Evolutionary conservation across 2,797 vertebrate species (phyloP), one percentile per base, ranked within the genome.

Genomic region (Vespertilio murinus): DNA sequence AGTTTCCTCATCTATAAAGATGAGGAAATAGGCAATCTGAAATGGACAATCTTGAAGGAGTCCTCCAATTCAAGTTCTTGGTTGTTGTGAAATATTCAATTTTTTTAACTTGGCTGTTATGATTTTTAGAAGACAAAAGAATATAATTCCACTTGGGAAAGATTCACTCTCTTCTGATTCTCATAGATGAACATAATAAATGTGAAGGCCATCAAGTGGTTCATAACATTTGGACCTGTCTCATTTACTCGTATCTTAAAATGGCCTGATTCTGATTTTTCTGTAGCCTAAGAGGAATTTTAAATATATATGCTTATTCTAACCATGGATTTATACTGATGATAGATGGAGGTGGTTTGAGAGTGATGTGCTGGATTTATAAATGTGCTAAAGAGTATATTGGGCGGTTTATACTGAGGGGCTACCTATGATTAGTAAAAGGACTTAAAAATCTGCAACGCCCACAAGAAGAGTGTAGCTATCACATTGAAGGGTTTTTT

Each of bases 211-310:
- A 64, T 25, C 4, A 47, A 77, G 22, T 25, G 40, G n/a, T 33
- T 54, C 33, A 8, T 90, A 23, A 70, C 2, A 25, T 45, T 67
- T 75, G n/a, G 30, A 47, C 22, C 17, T 67, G 5, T 79, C 20
- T 94, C 73, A 42, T 54, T 91, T 69, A 73, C 16, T 70, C 38
- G 10, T 70, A 30, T 67, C 30, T 93, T 79, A 59, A 8, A 64
- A 49, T n/a, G 8, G 5, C 6, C 70, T 71, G 40, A 94, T 92
- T 80, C 56, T 61, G 28, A 82, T 82, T 82, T 96, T 91, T 73
- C 52, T 86, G 28, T 64, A 35, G 8, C 12, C 12, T 61, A 75
- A 80, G 77, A 85, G 40, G 80, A 79, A 74, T 65, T 90, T 49
- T 77, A 93, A 85, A 64, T 74, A 52, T 20, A 52, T 54, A 16